Base-by-base conservation (phyloP, 2,113 vertebrate species). In the Hippocampus barbouri region DNA sequence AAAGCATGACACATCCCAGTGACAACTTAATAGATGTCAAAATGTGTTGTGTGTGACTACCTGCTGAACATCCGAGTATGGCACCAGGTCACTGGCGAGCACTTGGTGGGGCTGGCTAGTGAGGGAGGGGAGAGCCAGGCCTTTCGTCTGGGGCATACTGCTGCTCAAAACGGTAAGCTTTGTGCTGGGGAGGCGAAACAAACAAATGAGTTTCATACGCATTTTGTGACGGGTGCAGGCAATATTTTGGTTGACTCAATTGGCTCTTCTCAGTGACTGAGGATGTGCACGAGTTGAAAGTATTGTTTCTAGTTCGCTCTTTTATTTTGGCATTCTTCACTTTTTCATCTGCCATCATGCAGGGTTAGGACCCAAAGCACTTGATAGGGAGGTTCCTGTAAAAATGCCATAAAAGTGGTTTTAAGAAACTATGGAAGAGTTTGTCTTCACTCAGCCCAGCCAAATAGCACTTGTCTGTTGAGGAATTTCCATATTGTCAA, bases 101-200 rank as follows among this genome's bases (percentile, higher is more conserved):
- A 98, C 96, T 90, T 98, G 97, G 86, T 98, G 96, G 0, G 95
- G 97, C 78, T 97, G 96, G 83, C 90, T 95, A 70, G 96, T 98
- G 70, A 98, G 92, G 10, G 95, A 95, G 0, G 97, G 95, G 57
- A 97, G 92, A 47, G 93, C 83, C 0, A 93, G 91, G 1, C 95
- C 88, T 87, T 97, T 97, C 92, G 96, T 98, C 91, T 95, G 95
- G 16, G 93, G 94, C 69, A 97, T 89, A 75, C 83, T 93, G 87
- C 79, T 94, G 82, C 94, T 96, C 75, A 97, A 85, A 85, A 95
- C 92, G 47, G 95, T 94, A 90, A 98, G 84, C 75, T 95, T 94
- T 1, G 95, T 96, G 81, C 88, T 90, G 74, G 21, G 43, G 80
- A 87, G 3, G 8, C 54, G 54, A 65, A 23, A 47, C 23, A 12